phyloP scores from a whole-genome alignment of 1,140 invertebrate genomes.

The Cherax quadricarinatus region DNA sequence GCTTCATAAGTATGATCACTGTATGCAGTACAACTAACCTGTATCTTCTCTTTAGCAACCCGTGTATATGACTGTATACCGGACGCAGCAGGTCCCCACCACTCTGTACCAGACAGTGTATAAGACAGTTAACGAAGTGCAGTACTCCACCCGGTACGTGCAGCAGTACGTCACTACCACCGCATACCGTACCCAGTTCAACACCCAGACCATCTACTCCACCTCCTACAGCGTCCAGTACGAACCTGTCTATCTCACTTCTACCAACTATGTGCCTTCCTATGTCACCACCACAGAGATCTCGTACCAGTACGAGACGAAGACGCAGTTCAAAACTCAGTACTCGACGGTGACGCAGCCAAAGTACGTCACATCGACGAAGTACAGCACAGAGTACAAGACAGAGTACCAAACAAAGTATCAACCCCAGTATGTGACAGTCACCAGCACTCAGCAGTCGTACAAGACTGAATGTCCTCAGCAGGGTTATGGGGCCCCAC shows the following conservation, averaged over 20 bases:
- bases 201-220: constrained; percentile 11
- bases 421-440: constrained; percentile 27
- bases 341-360: constrained; percentile 7
- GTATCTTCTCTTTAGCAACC: background rate
- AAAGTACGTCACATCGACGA: constrained; percentile 15
- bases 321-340: background rate
- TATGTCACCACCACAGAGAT: constrained; percentile 42
- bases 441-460: constrained; percentile 1
- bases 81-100: constrained; percentile 17
- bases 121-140: background rate
- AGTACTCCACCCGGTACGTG: constrained; percentile 9
- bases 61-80: constrained; percentile 25
- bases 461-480: constrained; percentile 32
- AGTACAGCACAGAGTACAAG: background rate
- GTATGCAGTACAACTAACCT: too few relatives aligned
- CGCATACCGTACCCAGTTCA: constrained; percentile 12
- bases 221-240: constrained; percentile 1
- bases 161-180: constrained; percentile 30
- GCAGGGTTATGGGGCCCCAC: constrained; percentile 2
- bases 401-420: constrained; percentile 28
- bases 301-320: constrained; percentile 3
- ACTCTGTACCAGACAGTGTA: constrained; percentile 28
- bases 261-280: constrained; percentile 25
- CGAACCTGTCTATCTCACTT: constrained; percentile 21
- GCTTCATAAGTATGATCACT: too few relatives aligned